Base-by-base conservation (phyloP, 2,888 invertebrate species). In the Seladonia tumulorum region DNA sequence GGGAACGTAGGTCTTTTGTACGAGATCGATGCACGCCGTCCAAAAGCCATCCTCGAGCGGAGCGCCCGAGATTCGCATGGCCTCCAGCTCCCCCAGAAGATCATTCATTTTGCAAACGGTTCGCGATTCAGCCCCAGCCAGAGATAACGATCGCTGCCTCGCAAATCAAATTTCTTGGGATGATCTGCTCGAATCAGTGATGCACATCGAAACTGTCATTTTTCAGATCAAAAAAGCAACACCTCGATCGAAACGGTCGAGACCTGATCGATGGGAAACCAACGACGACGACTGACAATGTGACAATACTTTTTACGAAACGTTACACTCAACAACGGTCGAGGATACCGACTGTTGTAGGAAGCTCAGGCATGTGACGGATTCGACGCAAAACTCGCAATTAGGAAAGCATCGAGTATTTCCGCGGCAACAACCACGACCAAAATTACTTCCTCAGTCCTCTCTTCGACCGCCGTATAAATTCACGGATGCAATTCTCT, bases 1-100 rank as follows among this genome's bases (percentile, higher is more conserved):
- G 1, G 95, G 94, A 22, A 93, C 93, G 35, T 92, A 92, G 10
- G 86, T 90, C 72, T 82, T 89, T 14, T 90, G 81, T n/a, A 94
- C 80, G 4, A 90, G 79, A 74, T 93, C 89, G 5, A 89, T 87
- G 35, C 91, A 93, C n/a, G 90, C 87, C 5, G 79, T 53, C 93
- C 92, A 93, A 16, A 92, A 86, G 8, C 83, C 81, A n/a, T 91
- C 86, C 5, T 90, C 87, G 5, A 81, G 73, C 16, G 88, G 78
- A 39, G 87, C 81, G 2, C 86, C 88, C 0, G 90, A 86, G 39
- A 94, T 93, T 68, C 91, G 89, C 76, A 94, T 84, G 14, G 89
- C 84, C 53, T 93, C 93, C 5, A 94, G 76, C 39, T 92, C 91
- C 45, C 82, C 78, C n/a, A 92, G 47, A 5, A 94, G 86, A 79